These are phyloP conservation scores for Tachina lurida DNA, from an alignment of 2,888 invertebrate species.

Conservation along the genomic window DNA sequence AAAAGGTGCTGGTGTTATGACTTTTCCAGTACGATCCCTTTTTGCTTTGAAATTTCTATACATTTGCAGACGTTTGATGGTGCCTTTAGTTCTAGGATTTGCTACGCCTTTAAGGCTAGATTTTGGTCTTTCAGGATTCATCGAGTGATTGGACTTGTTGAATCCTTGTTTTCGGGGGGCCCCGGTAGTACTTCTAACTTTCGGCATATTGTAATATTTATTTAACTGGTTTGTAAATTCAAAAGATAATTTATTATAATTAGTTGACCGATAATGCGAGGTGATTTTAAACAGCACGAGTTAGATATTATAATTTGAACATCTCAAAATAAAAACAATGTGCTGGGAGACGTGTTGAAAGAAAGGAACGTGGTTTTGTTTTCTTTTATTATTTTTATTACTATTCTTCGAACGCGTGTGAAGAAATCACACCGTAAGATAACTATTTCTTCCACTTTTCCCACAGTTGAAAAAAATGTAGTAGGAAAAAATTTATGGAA, in stretches of 20 bases:
- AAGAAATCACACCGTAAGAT: too few relatives aligned
- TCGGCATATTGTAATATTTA: conserved; percentile 86
- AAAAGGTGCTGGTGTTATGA: conserved; percentile 96
- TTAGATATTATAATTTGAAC: background rate
- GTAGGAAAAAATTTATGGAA: too few relatives aligned
- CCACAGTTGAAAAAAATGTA: too few relatives aligned
- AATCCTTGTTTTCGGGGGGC: conserved; percentile 92
- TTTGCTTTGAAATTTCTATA: conserved; percentile 98
- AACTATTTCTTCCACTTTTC: too few relatives aligned
- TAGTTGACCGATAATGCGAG: too few relatives aligned
- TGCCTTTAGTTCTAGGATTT: conserved; percentile 93
- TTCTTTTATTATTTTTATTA: background rate
- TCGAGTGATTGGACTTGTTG: conserved; percentile 94
- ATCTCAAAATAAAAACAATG: conserved; percentile 31
- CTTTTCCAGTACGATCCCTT: conserved; percentile 94
- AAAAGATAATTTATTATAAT: background rate
- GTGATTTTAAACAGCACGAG: background rate
- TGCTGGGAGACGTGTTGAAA: background rate
- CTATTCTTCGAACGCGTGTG: too few relatives aligned
- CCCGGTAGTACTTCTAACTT: conserved; percentile 88
- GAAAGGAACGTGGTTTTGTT: conserved; percentile 63
- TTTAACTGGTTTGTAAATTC: background rate
- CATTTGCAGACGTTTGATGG: conserved; percentile 98
- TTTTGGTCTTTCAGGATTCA: conserved; percentile 95
- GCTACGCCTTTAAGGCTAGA: conserved; percentile 93